phyloP scores from a whole-genome alignment of 2,797 vertebrate species.

The Phoxinus dragarum region DNA sequence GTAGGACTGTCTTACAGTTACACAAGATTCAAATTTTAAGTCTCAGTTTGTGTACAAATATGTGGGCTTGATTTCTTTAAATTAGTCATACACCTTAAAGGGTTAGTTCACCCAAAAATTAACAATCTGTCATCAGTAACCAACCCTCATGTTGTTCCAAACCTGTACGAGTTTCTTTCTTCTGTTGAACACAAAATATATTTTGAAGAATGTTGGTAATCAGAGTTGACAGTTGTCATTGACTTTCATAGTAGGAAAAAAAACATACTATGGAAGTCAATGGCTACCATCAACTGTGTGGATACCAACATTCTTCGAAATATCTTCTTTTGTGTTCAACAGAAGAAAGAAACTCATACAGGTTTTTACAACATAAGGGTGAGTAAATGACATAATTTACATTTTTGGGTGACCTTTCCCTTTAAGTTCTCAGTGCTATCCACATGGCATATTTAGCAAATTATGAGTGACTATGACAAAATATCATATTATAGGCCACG shows the following conservation, averaged over 20 bases:
- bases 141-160: neutral
- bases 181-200: neutral
- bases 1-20: slow-evolving; percentile 27
- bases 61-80: slow-evolving; percentile 16
- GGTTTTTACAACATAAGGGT: neutral
- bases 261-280: too few relatives aligned
- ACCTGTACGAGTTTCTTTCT: neutral
- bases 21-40: slow-evolving; percentile 20
- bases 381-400: neutral
- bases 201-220: neutral
- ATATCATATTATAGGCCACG: slow-evolving; percentile 41
- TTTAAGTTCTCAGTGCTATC: slow-evolving; percentile 2
- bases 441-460: slow-evolving; percentile 39
- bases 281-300: too few relatives aligned
- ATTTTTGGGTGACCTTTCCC: neutral
- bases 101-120: neutral
- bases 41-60: slow-evolving; percentile 29
- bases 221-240: too few relatives aligned
- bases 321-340: too few relatives aligned
- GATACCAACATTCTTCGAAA: too few relatives aligned
- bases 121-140: neutral
- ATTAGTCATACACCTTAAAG: slow-evolving; percentile 19
- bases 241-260: too few relatives aligned
- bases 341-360: neutral
- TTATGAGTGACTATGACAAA: slow-evolving; percentile 19